These are phyloP conservation scores for Dysidea cf. avara DNA, from an alignment of 37 sponge, comb jelly and placozoan species.

Conservation along the genomic window DNA sequence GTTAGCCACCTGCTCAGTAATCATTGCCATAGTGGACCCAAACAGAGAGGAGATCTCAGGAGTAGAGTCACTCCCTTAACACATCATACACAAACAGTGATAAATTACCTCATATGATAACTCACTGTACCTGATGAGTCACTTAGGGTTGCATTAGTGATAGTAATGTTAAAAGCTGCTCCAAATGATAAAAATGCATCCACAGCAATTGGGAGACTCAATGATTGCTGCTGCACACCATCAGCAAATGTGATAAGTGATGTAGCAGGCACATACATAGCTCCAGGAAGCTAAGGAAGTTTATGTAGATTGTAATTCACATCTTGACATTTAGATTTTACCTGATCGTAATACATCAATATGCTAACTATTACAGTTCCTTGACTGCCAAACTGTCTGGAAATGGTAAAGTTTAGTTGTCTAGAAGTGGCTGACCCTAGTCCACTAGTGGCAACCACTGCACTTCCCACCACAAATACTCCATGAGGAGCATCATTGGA, in stretches of 20 bases:
- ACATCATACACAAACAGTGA: neutral
- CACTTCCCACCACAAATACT: constrained; percentile 10
- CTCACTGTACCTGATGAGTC: neutral
- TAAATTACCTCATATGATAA: neutral
- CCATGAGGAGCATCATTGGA: constrained; percentile 64
- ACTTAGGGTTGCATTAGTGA: constrained; percentile 27
- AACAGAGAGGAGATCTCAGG: constrained; percentile 19
- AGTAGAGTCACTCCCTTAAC: neutral
- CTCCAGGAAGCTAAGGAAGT: neutral
- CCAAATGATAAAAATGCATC: constrained; percentile 54
- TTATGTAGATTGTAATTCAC: neutral
- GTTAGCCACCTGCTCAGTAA: constrained; percentile 48
- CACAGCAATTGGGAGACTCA: constrained; percentile 30
- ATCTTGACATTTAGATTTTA: neutral
- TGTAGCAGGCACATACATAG: neutral
- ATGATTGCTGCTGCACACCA: neutral
- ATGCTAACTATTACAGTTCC: constrained; percentile 28
- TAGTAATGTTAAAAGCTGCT: constrained; percentile 30
- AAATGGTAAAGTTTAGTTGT: constrained; percentile 33
- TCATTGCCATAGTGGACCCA: neutral
- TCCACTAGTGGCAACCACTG: neutral
- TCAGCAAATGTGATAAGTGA: neutral
- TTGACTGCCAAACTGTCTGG: constrained; percentile 24
- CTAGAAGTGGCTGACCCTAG: neutral
- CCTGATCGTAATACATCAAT: constrained; percentile 26